phyloP scores from a whole-genome alignment of 2,797 vertebrate genomes.

The Moxostoma hubbsi region DNA sequence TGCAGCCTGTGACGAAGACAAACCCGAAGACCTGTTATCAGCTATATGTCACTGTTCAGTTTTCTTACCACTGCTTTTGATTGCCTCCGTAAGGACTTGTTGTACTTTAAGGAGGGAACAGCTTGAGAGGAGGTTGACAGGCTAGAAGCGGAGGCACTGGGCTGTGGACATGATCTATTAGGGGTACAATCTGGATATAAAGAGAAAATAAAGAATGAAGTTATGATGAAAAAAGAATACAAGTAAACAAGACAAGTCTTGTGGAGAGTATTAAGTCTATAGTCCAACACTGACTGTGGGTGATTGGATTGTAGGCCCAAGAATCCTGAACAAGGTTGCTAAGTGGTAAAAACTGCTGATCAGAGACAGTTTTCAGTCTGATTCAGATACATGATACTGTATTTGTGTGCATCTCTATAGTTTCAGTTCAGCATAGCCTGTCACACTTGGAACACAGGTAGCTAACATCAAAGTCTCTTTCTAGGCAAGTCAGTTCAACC shows the following conservation, averaged over 20 bases:
- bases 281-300: not conserved
- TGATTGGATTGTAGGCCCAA: not conserved
- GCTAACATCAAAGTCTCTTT: not conserved
- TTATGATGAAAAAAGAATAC: not conserved
- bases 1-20: not conserved
- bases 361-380: too few species aligned
- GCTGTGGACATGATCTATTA: constrained; percentile 85
- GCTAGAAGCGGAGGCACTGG: constrained; percentile 76
- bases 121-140: constrained; percentile 73
- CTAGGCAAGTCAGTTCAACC: too few species aligned
- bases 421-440: not conserved
- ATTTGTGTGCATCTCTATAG: not conserved
- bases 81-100: constrained; percentile 80
- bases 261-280: not conserved
- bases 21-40: not conserved
- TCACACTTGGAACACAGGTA: not conserved
- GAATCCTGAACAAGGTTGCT: not conserved
- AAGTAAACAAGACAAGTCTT: not conserved
- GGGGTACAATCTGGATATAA: constrained; percentile 78
- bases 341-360: too few species aligned
- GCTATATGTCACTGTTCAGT: not conserved
- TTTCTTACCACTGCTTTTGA: constrained; percentile 86
- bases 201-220: not conserved
- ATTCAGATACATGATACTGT: not conserved
- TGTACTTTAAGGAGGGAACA: constrained; percentile 74